Conservation (phyloP, 2,113 vertebrate species). For the Strix uralensis region DNA sequence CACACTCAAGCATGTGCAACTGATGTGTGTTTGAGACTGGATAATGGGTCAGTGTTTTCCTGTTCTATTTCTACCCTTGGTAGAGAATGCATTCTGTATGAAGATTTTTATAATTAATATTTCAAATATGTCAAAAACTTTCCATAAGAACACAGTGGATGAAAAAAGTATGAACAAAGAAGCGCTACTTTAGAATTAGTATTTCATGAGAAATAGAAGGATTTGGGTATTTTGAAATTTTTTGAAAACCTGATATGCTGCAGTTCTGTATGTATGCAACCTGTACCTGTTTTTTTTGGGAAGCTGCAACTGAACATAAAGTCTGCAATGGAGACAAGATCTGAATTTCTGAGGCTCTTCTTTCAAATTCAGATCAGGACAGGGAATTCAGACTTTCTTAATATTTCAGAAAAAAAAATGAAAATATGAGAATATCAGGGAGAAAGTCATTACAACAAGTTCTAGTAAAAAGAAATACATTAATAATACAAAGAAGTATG, state of each 20-base stretch:
- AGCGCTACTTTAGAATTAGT: neutral
- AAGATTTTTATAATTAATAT: neutral
- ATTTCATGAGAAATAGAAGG: neutral
- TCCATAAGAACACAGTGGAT: neutral
- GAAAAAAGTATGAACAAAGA: neutral
- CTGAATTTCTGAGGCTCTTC: neutral
- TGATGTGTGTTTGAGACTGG: neutral
- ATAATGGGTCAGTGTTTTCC: neutral
- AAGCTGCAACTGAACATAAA: neutral
- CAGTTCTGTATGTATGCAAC: neutral
- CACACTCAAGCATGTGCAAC: neutral
- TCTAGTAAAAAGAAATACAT: neutral
- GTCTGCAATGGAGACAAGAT: neutral
- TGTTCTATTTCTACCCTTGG: neutral
- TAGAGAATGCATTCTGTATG: neutral
- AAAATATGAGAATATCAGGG: neutral
- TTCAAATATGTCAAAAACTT: neutral
- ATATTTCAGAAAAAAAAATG: neutral
- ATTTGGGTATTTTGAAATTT: neutral
- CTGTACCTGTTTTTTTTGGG: fast-evolving
- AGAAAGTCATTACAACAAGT: neutral
- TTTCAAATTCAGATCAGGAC: neutral
- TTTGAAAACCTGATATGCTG: neutral
- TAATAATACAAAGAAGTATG: neutral
- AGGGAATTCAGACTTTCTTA: neutral